Percentiles rank a stretch among this genome's conserved stretches.
These are phyloP conservation scores for Stenurella melanura DNA, from an alignment of 2,888 invertebrate genomes.

Conservation along the genomic window DNA sequence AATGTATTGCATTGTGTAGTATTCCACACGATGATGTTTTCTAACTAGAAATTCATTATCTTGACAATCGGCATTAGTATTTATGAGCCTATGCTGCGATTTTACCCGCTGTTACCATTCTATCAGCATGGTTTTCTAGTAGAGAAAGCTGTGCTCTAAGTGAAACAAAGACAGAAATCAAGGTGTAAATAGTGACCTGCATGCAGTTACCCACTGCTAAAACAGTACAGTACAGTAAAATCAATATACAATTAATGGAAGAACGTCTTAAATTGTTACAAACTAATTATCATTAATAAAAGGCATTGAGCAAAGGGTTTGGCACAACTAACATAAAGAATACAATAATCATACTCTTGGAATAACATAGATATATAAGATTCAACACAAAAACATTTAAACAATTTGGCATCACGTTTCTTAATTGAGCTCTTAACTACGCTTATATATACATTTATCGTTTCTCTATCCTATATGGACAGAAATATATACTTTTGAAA, in stretches of 20 bases:
- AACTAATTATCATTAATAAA: conserved; percentile 31
- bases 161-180: too few relatives aligned
- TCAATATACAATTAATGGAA: conserved; percentile 11
- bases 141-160: too few relatives aligned
- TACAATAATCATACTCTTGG: not conserved
- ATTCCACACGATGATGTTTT: too few relatives aligned
- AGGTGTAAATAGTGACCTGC: too few relatives aligned
- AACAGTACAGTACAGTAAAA: not conserved
- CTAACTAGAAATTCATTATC: too few relatives aligned
- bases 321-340: conserved; percentile 47
- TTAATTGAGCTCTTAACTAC: conserved; percentile 51
- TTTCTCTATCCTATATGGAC: conserved; percentile 46
- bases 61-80: too few relatives aligned
- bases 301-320: conserved; percentile 57
- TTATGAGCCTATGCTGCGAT: too few relatives aligned
- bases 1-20: too few relatives aligned
- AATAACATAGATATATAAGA: conserved; percentile 24
- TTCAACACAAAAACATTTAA: conserved; percentile 20
- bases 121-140: too few relatives aligned
- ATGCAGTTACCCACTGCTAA: too few relatives aligned
- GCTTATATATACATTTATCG: conserved; percentile 41
- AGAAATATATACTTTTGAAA: conserved; percentile 40
- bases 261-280: conserved; percentile 48
- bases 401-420: conserved; percentile 40
- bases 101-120: too few relatives aligned